Base-by-base conservation (phyloP, 1,140 invertebrate species). In the Palaemon carinicauda region DNA sequence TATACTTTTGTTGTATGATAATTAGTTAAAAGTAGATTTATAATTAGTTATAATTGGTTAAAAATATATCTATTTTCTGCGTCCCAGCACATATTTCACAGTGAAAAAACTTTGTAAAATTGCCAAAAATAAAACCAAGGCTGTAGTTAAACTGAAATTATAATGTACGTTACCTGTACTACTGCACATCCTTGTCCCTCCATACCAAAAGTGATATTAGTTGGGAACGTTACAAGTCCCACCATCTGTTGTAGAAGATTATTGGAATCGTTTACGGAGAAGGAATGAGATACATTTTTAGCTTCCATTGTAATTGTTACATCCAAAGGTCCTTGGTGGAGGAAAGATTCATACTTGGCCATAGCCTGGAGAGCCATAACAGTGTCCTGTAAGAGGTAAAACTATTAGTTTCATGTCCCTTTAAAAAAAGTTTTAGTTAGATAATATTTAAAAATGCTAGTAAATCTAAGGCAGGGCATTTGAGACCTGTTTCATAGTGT, bases 361-460 rank as follows among this genome's bases (percentile, higher is more conserved):
- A 86, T 21, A 21, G 83, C 83, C 54, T 86, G 83, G 7, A 86
- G 75, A 0, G 83, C 83, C 60, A 86, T 77, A 41, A 86, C 54
- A 51, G 83, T 86, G 60, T 86, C 83, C 83, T 86, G 50, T 0
- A 15, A 27, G 2, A 31, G 0, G 27, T 10, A 74, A 54, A 19
- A 50, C 24, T 15, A 21, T 51, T 27, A 14, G 31, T 80, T 19
- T 60, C 9, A 41, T 29, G 12, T n/a, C n/a, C n/a, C n/a, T n/a
- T n/a, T n/a, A n/a, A n/a, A n/a, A 12, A 65, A 5, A 24, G 12
- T 17, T 15, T 27, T 1, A 15, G 12, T 27, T 10, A 3, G 7
- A 27, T n/a, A 15, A 14, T 69, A 3, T 69, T 10, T 69, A 12
- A 15, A 3, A 5, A 21, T 27, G 9, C 21, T 29, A 14, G 1